Evolutionary conservation across 2,113 vertebrate genomes (phyloP), one percentile per base, ranked within the genome.

Genomic region (Climacteris rufus): DNA sequence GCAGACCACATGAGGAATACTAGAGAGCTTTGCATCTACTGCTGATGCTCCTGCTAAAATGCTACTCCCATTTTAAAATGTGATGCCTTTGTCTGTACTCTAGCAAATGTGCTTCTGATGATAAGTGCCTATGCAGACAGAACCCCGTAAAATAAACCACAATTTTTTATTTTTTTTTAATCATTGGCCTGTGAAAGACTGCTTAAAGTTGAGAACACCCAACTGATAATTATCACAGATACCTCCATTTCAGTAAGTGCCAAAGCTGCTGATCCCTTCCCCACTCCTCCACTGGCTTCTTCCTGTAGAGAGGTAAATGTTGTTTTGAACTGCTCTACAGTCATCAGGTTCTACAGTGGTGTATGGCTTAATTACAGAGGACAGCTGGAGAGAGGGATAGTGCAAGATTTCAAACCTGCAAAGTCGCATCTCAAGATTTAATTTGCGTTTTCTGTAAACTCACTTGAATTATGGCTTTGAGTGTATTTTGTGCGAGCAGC

Each of bases 151-250:
- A 87, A 88, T 74, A 88, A 92, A 91, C 42, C 30, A 71, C 80
- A 45, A n/a, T 12, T 19, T 44, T 45, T 39, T 42, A 11, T 40
- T 37, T 9, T 52, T 76, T 60, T 25, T 11, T 33, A 22, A 21
- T 74, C 21, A 33, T 23, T 96, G 79, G 70, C 72, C 68, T 89
- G 50, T 88, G 93, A 91, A 97, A 83, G 71, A 35, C 52, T 60
- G 44, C 64, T 63, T 37, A 64, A 82, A 69, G 50, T 80, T 44
- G 66, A 84, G 47, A 90, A 54, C 59, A 57, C 33, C 50, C 27
- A 83, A 60, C 50, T 59, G 6, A 45, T 93, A 92, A 95, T 91
- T 76, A 86, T 18, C 4, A 2, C 21, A 72, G 61, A 53, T 61
- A 33, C 22, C 40, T 80, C 66, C 76, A 18, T 47, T 79, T 28